Percentiles rank a stretch among this genome's conserved stretches.
Evolutionary conservation across 2,113 vertebrate genomes (phyloP).

Genomic region (Chloropsis hardwickii): DNA sequence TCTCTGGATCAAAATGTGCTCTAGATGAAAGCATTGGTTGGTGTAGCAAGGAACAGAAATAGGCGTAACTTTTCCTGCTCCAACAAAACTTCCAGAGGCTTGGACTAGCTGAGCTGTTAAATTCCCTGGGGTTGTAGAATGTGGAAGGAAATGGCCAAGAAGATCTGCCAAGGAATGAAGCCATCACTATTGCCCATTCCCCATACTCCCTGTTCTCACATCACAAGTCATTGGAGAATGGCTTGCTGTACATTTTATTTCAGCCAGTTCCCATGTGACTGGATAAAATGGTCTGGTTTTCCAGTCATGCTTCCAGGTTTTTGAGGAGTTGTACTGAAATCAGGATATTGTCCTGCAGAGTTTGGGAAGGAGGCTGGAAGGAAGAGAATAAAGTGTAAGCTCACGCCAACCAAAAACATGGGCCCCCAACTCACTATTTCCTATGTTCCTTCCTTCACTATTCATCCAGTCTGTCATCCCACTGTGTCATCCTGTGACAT

Average conservation of each 20-base stretch:
- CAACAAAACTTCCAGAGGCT: slow-evolving; percentile 50
- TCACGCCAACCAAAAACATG: slow-evolving; percentile 2
- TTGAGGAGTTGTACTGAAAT: slow-evolving; percentile 56
- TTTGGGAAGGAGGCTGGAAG: slow-evolving; percentile 53
- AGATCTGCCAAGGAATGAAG: slow-evolving; percentile 65
- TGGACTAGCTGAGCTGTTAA: slow-evolving; percentile 62
- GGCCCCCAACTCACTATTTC: slow-evolving; percentile 47
- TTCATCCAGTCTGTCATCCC: slow-evolving; percentile 6
- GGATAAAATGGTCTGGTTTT: slow-evolving; percentile 65
- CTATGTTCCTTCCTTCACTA: slow-evolving; percentile 10
- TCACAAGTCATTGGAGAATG: slow-evolving; percentile 67
- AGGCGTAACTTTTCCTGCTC: slow-evolving; percentile 35
- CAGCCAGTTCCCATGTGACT: slow-evolving; percentile 63
- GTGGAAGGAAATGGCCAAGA: slow-evolving; percentile 61
- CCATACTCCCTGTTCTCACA: slow-evolving; percentile 60
- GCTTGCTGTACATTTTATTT: slow-evolving; percentile 63
- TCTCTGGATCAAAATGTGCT: background rate
- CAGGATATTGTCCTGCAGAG: slow-evolving; percentile 59
- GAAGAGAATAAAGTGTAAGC: slow-evolving; percentile 31
- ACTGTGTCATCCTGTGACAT: slow-evolving; percentile 24
- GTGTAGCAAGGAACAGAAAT: slow-evolving; percentile 38
- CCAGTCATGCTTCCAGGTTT: slow-evolving; percentile 62
- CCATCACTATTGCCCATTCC: slow-evolving; percentile 58
- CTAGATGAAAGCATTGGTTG: slow-evolving; percentile 11
- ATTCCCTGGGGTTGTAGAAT: slow-evolving; percentile 44